A percentile compares a stretch with the other conserved stretches of the same genome.
phyloP scores from a whole-genome alignment of 2,888 invertebrate genomes.

The Alcis repandata region DNA sequence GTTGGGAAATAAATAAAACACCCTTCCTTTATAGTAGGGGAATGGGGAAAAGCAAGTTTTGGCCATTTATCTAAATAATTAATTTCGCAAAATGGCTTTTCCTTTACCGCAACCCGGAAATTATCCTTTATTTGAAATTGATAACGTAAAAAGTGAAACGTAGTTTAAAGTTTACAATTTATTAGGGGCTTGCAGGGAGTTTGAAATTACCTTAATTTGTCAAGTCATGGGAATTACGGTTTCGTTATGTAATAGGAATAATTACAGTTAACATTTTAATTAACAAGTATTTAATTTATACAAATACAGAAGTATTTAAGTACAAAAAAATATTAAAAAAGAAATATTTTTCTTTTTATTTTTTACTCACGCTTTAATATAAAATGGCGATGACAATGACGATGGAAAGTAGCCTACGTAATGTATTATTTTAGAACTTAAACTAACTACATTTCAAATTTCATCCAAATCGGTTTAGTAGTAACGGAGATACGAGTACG shows the following conservation, averaged over 20 bases:
- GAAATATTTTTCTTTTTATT: no score
- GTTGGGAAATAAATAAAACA: slow-evolving; percentile 1
- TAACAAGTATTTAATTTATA: no score
- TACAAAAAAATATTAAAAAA: no score
- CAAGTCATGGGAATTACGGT: slow-evolving; percentile 6
- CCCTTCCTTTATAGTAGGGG: not conserved
- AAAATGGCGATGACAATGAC: no score
- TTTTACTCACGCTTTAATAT: no score
- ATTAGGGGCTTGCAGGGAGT: slow-evolving; percentile 14
- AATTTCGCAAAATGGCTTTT: slow-evolving; percentile 20
- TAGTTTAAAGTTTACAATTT: slow-evolving; percentile 25
- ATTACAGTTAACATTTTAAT: no score
- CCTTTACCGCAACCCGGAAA: slow-evolving; percentile 19
- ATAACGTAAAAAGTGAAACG: slow-evolving; percentile 24
- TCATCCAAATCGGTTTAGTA: no score
- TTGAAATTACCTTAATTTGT: slow-evolving; percentile 21
- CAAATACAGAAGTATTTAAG: no score
- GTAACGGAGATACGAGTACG: no score
- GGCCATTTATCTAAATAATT: slow-evolving; percentile 22
- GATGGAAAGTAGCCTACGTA: no score
- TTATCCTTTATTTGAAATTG: slow-evolving; percentile 24
- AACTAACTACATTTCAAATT: no score
- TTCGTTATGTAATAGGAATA: not conserved
- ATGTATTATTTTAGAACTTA: no score
- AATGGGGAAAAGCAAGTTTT: slow-evolving; percentile 18